Conservation (phyloP, 2,113 vertebrate genomes). For the Rallus limicola region DNA sequence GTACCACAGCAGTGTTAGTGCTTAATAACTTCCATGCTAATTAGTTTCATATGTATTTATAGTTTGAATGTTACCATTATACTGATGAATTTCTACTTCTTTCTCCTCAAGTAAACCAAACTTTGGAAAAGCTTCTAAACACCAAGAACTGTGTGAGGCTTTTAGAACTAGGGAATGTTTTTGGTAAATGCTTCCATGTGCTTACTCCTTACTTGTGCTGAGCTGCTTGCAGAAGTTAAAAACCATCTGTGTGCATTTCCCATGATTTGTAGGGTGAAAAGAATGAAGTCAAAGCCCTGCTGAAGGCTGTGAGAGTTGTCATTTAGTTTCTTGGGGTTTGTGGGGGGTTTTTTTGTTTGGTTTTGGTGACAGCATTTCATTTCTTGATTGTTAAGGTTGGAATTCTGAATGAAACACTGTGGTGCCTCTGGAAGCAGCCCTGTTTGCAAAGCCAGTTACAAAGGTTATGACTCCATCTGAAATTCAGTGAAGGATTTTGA, state of each 20-base stretch:
- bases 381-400: background rate
- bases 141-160: background rate
- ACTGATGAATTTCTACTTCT: background rate
- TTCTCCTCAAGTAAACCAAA: background rate
- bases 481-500: background rate
- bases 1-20: too few relatives aligned
- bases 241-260: background rate
- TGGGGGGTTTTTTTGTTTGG: background rate
- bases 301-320: background rate
- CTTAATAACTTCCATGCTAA: accelerated
- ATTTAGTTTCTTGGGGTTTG: background rate
- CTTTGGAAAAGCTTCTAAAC: background rate
- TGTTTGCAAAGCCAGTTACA: background rate
- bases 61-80: background rate
- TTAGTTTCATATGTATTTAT: background rate
- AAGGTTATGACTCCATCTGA: background rate
- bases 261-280: background rate
- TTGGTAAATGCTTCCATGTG: background rate
- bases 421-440: background rate
- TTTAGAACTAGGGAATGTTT: background rate
- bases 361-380: background rate
- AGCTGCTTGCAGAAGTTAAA: background rate
- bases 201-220: background rate
- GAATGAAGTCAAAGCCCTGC: background rate
- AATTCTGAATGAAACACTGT: accelerated